phyloP scores from a whole-genome alignment of 2,888 invertebrate species.

The Listrodromus nycthemerus region DNA sequence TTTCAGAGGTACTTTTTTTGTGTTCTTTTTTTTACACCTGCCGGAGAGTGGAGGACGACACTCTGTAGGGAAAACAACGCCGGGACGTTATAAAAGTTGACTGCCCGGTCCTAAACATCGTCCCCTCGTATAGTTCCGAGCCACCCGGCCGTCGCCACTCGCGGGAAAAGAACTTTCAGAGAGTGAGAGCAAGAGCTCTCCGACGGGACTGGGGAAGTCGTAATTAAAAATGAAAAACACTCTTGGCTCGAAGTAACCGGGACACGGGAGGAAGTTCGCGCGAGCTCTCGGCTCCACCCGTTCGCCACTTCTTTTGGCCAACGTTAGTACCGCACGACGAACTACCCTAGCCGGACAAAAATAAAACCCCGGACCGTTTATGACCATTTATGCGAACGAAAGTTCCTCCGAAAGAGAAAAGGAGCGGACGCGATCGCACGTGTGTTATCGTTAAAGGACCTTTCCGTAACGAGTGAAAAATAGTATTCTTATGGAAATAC shows the following conservation, averaged over 20 bases:
- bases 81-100: conserved; percentile 50
- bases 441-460: conserved; percentile 27
- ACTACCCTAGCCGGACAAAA: conserved; percentile 11
- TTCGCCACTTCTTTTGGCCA: neutral
- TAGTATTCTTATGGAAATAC: neutral
- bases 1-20: neutral
- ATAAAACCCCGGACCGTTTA: conserved; percentile 43
- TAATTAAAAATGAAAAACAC: conserved; percentile 75
- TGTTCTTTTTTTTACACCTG: conserved; percentile 16
- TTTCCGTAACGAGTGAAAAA: neutral
- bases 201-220: conserved; percentile 29
- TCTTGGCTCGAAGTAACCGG: conserved; percentile 29
- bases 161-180: conserved; percentile 56
- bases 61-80: conserved; percentile 40
- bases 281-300: conserved; percentile 7
- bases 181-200: conserved; percentile 12
- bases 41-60: conserved; percentile 31
- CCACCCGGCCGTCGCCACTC: conserved; percentile 20
- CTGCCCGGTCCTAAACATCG: conserved; percentile 19
- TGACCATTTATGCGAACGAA: conserved; percentile 31
- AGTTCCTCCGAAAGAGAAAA: neutral
- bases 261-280: conserved; percentile 7
- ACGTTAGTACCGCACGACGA: conserved; percentile 11
- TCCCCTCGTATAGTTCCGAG: conserved; percentile 19
- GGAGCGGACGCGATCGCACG: conserved; percentile 10